Base-by-base conservation (phyloP, 2,113 vertebrate genomes). In the Phalacrocorax brasilianus region DNA sequence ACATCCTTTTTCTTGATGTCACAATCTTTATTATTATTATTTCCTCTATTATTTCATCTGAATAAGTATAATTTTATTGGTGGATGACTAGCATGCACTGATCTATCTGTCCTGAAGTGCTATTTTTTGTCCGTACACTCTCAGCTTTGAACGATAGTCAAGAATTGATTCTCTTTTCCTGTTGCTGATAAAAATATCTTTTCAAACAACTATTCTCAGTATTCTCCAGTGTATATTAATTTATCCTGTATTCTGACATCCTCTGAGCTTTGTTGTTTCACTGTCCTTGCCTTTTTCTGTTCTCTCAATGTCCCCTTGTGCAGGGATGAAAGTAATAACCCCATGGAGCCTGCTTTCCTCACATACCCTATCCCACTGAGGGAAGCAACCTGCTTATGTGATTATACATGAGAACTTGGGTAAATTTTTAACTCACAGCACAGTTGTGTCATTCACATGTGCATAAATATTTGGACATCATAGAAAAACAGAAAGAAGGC, bases 111-210 rank as follows among this genome's bases (percentile, higher is more conserved):
- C 55, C 12, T 40, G 59, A 52, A 38, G 22, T 44, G 8, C 0
- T 55, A 9, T 14, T 66, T 90, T 94, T 82, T 63, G 14, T 83
- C 23, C 1, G 1, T 58, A 74, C 2, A 13, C 23, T 81, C 42
- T 84, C 50, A 81, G 55, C n/a, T 52, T 83, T 86, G 63, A 88
- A 77, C 0, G 1, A 32, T 65, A 88, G 38, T 77, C 86, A 93
- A n/a, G 18, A 58, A 86, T 74, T 62, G 45, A 83, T 91, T 91
- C 42, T 45, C 21, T n/a, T 85, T 85, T 20, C 22, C 35, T 63
- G 6, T 22, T 94, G 55, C n/a, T 74, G 75, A 75, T 62, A 86
- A 93, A 95, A 95, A 66, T 87, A 82, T 33, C 11, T 70, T 95
- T 95, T 94, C 75, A 84, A 59, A 26, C 42, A 79, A 35, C 35